A percentile compares a stretch with the other conserved stretches of the same genome.
Evolutionary conservation across 2,113 vertebrate species (phyloP).

Genomic region (Oryctolagus cuniculus): DNA sequence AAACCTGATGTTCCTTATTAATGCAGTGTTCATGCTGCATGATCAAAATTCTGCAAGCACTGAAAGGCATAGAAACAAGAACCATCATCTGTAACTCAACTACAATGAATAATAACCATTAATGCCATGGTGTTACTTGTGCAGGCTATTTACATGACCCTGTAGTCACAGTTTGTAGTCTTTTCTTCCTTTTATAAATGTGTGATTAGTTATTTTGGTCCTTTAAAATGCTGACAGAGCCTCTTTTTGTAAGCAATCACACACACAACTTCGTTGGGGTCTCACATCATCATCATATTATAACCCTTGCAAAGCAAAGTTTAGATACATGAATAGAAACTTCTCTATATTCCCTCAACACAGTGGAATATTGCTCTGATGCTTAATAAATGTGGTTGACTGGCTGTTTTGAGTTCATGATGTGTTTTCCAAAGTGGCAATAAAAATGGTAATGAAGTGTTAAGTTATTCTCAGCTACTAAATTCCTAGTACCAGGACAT

Average conservation of each 20-base stretch:
- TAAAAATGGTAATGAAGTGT: constrained; percentile 77
- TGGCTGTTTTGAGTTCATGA: constrained; percentile 65
- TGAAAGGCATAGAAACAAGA: not conserved
- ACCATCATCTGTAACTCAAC: not conserved
- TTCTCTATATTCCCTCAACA: not conserved
- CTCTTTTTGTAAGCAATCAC: not conserved
- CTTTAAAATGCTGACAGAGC: not conserved
- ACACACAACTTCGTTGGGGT: not conserved
- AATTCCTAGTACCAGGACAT: constrained; percentile 56
- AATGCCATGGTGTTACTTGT: not conserved
- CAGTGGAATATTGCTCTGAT: not conserved
- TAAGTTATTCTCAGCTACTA: constrained; percentile 74
- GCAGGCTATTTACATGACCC: not conserved
- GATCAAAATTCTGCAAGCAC: not conserved
- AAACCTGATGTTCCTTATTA: constrained; percentile 16
- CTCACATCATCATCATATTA: constrained; percentile 25
- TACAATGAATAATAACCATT: not conserved
- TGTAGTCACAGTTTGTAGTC: not conserved
- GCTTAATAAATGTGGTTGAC: constrained; percentile 25
- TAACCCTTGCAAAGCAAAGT: not conserved
- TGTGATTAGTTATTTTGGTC: not conserved
- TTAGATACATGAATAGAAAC: not conserved
- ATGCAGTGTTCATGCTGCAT: not conserved
- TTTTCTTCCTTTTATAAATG: not conserved
- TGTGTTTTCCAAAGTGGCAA: constrained; percentile 64